Evolutionary conservation across 2,888 invertebrate genomes (phyloP).

Genomic region (Drosophila villosipedis): DNA sequence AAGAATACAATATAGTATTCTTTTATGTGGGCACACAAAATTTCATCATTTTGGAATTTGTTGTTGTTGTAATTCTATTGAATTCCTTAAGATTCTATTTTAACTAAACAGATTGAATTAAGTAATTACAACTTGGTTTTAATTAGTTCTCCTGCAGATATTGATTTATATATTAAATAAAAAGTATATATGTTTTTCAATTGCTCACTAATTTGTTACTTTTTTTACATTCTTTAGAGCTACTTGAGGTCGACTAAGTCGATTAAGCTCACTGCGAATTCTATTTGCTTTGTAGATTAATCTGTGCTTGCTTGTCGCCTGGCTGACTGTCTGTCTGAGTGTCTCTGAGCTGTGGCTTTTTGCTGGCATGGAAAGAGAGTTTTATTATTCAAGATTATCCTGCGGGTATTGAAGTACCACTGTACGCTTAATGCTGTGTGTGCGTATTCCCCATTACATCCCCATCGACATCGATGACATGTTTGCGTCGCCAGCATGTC

Average conservation of each 20-base stretch:
- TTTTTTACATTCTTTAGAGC: background rate
- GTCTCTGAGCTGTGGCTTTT: conserved; percentile 12
- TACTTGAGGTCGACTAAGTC: conserved; percentile 10
- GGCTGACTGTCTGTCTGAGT: conserved; percentile 21
- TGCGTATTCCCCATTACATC: conserved; percentile 41
- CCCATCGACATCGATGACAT: conserved; percentile 72
- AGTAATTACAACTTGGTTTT: background rate
- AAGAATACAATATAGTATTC: background rate
- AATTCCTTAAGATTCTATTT: background rate
- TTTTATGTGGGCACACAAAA: background rate
- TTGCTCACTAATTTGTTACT: background rate
- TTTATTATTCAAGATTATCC: conserved; percentile 81
- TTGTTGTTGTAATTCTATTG: background rate
- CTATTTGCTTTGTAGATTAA: conserved; percentile 23
- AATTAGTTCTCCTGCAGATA: background rate
- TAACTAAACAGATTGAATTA: background rate
- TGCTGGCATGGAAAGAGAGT: conserved; percentile 34
- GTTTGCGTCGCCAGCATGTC: conserved; percentile 80
- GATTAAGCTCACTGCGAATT: conserved; percentile 7
- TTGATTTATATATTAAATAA: background rate
- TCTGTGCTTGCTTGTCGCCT: conserved; percentile 49
- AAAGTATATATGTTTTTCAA: background rate
- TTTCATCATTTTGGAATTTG: background rate
- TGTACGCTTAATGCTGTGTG: conserved; percentile 30
- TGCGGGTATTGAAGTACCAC: conserved; percentile 76